A percentile compares a stretch with the other conserved stretches of the same genome.
Evolutionary conservation across 2,888 invertebrate genomes (phyloP).

Genomic region (Rhaphigaster nebulosa): DNA sequence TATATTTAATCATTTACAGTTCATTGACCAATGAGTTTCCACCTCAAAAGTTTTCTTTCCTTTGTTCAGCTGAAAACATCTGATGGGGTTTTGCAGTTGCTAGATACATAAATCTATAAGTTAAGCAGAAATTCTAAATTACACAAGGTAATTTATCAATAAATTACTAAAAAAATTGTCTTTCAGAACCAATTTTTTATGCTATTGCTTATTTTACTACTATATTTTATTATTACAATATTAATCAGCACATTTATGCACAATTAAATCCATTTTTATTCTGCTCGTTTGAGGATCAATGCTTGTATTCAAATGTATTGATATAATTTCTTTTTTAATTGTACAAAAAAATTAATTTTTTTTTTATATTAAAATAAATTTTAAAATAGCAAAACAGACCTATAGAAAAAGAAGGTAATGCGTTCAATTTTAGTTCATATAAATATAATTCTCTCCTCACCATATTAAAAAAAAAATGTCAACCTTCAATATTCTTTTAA

Average conservation of each 20-base stretch:
- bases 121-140: neutral
- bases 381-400: no score
- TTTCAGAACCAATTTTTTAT: neutral
- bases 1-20: neutral
- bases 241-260: neutral
- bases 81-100: neutral
- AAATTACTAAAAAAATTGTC: neutral
- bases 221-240: neutral
- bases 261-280: no score
- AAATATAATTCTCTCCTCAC: no score
- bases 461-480: no score
- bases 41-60: neutral
- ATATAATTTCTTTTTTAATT: neutral
- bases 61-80: neutral
- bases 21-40: neutral
- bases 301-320: neutral
- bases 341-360: neutral
- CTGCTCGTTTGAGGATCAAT: neutral
- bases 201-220: neutral
- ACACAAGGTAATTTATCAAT: neutral
- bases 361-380: neutral
- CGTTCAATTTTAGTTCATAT: no score
- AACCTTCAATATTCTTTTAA: no score
- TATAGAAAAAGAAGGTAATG: no score
- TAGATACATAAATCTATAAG: neutral